Evolutionary conservation across 2,888 invertebrate species (phyloP).

Genomic region (Timandra comae): DNA sequence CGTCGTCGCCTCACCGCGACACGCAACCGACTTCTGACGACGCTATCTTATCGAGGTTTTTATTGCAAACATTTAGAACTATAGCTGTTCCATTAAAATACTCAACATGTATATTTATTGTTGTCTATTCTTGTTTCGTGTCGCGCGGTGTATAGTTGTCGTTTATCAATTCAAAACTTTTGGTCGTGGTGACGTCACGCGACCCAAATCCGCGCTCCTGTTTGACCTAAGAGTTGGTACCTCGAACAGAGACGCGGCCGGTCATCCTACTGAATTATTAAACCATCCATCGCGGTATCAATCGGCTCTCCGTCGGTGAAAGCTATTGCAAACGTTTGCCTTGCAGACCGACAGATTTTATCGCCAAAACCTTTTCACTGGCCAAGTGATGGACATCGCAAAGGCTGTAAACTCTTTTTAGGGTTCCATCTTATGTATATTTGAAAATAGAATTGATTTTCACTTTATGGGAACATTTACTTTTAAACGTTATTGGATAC

Average conservation of each 20-base stretch:
- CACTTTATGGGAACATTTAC: no score
- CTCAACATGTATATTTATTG: no score
- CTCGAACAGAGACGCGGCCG: slow-evolving; percentile 11
- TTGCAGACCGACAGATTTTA: slow-evolving; percentile 27
- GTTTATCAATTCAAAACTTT: slow-evolving; percentile 4
- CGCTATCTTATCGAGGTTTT: no score
- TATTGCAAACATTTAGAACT: no score
- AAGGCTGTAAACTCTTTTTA: slow-evolving; percentile 4
- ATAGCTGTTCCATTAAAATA: no score
- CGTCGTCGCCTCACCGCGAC: slow-evolving; percentile 8
- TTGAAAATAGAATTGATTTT: no score
- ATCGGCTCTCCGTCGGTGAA: slow-evolving; percentile 25
- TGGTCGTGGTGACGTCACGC: slow-evolving; percentile 3
- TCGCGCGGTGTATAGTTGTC: no score
- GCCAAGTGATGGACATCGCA: slow-evolving; percentile 13
- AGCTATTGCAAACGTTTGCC: slow-evolving; percentile 21
- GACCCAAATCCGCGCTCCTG: slow-evolving; percentile 12
- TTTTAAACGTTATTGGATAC: no score
- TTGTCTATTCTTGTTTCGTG: no score
- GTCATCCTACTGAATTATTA: slow-evolving; percentile 52
- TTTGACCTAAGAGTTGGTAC: not conserved
- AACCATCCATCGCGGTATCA: slow-evolving; percentile 42
- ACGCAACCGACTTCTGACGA: not conserved
- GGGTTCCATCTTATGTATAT: no score
- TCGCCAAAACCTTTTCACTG: slow-evolving; percentile 11